These are phyloP conservation scores for Episyrphus balteatus DNA, from an alignment of 1,140 invertebrate genomes.

Conservation along the genomic window DNA sequence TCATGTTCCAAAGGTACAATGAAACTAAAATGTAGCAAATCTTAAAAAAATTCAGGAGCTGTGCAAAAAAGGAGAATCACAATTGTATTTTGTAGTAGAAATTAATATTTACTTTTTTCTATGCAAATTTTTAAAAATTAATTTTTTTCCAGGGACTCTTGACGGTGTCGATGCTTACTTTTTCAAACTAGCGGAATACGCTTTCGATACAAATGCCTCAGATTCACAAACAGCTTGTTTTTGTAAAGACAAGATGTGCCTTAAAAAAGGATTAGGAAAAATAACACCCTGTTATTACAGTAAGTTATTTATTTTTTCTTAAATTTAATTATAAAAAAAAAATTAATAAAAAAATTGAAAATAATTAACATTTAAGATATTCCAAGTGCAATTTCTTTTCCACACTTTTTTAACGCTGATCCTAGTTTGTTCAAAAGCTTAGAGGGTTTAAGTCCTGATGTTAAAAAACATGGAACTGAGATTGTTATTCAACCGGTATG, in stretches of 20 bases:
- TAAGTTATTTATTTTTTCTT: constrained; percentile 35
- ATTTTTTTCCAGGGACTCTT: background rate
- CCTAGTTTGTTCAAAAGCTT: constrained; percentile 49
- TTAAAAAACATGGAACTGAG: constrained; percentile 40
- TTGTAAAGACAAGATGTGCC: constrained; percentile 48
- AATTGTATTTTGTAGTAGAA: too few relatives aligned
- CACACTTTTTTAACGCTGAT: constrained; percentile 65
- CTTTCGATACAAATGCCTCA: constrained; percentile 39
- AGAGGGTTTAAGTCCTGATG: constrained; percentile 52
- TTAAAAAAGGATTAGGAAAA: constrained; percentile 51
- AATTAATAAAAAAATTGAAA: background rate
- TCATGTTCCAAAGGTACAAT: too few relatives aligned
- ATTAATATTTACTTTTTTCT: too few relatives aligned
- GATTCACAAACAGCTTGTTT: constrained; percentile 27
- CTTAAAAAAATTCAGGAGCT: too few relatives aligned
- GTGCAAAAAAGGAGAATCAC: too few relatives aligned
- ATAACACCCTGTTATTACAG: constrained; percentile 64
- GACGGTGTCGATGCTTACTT: constrained; percentile 30
- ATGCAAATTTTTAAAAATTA: too few relatives aligned
- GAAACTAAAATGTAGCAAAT: too few relatives aligned
- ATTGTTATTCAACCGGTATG: constrained; percentile 45
- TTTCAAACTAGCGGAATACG: constrained; percentile 41
- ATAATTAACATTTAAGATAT: constrained; percentile 40
- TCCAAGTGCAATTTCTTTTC: constrained; percentile 59
- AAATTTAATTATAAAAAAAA: background rate